Base-by-base conservation (phyloP, 2,888 invertebrate species). In the Drosophila fulvimacula region DNA sequence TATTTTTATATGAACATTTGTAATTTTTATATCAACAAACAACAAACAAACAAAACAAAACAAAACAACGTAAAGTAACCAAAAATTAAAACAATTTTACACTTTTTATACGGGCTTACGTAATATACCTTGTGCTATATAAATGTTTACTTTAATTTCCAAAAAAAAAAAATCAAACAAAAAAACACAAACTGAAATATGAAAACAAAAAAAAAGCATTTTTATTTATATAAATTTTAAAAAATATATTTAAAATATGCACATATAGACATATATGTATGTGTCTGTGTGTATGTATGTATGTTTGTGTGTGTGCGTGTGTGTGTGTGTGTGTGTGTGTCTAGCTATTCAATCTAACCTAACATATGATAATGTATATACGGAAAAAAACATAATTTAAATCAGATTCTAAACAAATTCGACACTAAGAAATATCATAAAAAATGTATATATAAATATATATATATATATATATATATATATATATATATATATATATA, bases 81-180 rank as follows among this genome's bases (percentile, higher is more conserved):
- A n/a, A 36, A 15, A 13, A 42, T 5, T 67, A 71, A 69, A 65
- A 74, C 69, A 85, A 85, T 84, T 84, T 84, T 84, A 87, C 87
- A 84, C 87, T 84, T 87, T 87, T 84, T 87, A 82, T 84, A 84
- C 81, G 87, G 76, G 82, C 87, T 84, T 87, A 84, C 71, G 72
- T 87, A 58, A 79, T 74, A 65, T 79, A 83, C 67, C 82, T 80
- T 82, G 78, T 82, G 78, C 82, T 82, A 82, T 82, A 80, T 84
- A 65, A 80, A 81, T 69, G 73, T 82, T 82, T 81, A 82, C 77
- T 79, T 77, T 77, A 66, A 79, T 86, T 83, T 82, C 32, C 44
- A 57, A 66, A 71, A 52, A 24, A 48, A n/a, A 65, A 39, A 49
- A 36, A 32, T 41, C 69, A 68, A 30, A 48, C 6, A 52, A 30